Conservation (phyloP, 1,140 invertebrate species). For the Atta colombica region DNA sequence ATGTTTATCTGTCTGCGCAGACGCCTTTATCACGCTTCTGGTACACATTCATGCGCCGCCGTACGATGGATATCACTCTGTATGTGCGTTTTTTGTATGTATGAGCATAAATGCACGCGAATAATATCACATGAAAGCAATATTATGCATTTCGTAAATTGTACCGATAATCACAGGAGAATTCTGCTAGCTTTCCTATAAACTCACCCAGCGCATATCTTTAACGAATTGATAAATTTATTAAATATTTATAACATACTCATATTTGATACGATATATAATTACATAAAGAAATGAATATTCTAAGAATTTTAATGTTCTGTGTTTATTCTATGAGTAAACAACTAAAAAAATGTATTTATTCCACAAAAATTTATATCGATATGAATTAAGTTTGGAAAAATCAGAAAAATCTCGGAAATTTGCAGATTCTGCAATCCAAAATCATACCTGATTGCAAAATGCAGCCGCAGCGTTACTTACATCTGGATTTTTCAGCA, state of each 20-base stretch:
- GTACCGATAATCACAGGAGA: constrained; percentile 68
- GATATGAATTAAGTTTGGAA: not conserved
- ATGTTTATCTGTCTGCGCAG: constrained; percentile 75
- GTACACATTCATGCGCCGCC: constrained; percentile 1
- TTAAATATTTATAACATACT: not conserved
- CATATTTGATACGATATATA: not conserved
- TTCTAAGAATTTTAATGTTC: not conserved
- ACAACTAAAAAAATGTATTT: not conserved
- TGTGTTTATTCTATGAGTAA: too few relatives aligned
- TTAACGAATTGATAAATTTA: constrained; percentile 37
- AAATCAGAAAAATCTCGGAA: not conserved
- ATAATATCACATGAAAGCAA: constrained; percentile 69
- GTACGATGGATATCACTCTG: not conserved
- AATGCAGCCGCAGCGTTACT: constrained; percentile 41
- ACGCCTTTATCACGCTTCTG: constrained; percentile 73
- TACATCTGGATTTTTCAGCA: constrained; percentile 56
- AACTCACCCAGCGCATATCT: not conserved
- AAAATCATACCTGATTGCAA: constrained; percentile 25
- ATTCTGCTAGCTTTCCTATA: constrained; percentile 24
- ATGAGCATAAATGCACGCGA: not conserved
- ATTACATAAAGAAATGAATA: not conserved
- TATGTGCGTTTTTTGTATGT: constrained; percentile 1
- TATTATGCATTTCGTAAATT: constrained; percentile 73
- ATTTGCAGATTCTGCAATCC: not conserved
- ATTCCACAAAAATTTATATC: not conserved